A percentile compares a stretch with the other conserved stretches of the same genome.
Conservation (phyloP, 2,888 invertebrate genomes). For the Chirona hameri region DNA sequence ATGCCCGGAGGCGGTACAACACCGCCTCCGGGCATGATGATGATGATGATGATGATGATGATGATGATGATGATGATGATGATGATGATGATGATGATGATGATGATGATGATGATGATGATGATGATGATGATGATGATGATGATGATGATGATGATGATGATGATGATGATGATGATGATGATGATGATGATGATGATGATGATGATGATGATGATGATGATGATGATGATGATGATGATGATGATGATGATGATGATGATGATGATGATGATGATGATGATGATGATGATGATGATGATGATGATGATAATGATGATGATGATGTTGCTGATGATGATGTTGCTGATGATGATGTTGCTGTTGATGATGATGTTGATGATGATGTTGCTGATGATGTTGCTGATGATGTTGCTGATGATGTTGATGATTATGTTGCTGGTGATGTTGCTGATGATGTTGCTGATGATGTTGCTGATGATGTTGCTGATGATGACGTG, state of each 20-base stretch:
- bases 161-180: slow-evolving; percentile 12
- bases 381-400: too few relatives aligned
- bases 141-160: slow-evolving; percentile 22
- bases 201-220: slow-evolving; percentile 22
- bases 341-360: too few relatives aligned
- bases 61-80: slow-evolving; percentile 6
- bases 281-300: slow-evolving; percentile 22
- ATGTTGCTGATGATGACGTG: too few relatives aligned
- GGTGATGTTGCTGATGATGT: too few relatives aligned
- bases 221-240: slow-evolving; percentile 22
- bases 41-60: slow-evolving; percentile 22
- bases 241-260: slow-evolving; percentile 22
- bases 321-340: too few relatives aligned
- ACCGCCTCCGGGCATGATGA: too few relatives aligned
- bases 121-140: slow-evolving; percentile 22
- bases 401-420: too few relatives aligned
- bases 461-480: too few relatives aligned
- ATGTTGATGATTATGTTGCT: too few relatives aligned
- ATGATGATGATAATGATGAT: slow-evolving; percentile 10
- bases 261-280: slow-evolving; percentile 22
- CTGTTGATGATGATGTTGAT: too few relatives aligned
- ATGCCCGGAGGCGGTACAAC: too few relatives aligned
- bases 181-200: slow-evolving; percentile 22
- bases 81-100: slow-evolving; percentile 7
- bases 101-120: slow-evolving; percentile 22